A percentile compares a stretch with the other conserved stretches of the same genome.
Evolutionary conservation across 2,797 vertebrate species (phyloP).

Genomic region (Sebastes kiyomatsui): DNA sequence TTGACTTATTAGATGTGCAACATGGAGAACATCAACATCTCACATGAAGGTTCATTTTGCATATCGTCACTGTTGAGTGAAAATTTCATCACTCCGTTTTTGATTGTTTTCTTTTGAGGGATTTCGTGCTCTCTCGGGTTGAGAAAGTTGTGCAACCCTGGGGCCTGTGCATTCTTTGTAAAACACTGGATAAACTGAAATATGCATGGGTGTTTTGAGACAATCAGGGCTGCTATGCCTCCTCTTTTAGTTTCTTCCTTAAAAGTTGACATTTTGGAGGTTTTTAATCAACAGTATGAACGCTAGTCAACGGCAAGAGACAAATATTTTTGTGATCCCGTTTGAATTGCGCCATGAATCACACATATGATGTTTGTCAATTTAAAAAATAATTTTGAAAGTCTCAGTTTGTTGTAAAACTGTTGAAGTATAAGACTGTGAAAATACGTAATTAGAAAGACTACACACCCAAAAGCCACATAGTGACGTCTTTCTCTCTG

Average conservation of each 20-base stretch:
- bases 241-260: not conserved
- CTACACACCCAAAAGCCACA: no score
- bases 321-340: no score
- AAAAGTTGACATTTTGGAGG: not conserved
- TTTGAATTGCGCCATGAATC: no score
- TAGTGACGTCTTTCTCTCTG: no score
- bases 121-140: not conserved
- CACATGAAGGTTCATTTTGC: not conserved
- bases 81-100: not conserved
- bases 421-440: no score
- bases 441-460: no score
- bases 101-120: not conserved
- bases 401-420: no score
- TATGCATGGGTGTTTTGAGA: constrained; percentile 19
- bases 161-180: constrained; percentile 18
- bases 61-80: not conserved
- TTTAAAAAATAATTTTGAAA: no score
- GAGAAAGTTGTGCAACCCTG: constrained; percentile 40
- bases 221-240: not conserved
- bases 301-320: no score
- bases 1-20: constrained; percentile 5
- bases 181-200: constrained; percentile 27
- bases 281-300: not conserved
- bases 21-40: not conserved
- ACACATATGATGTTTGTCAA: no score